phyloP scores from a whole-genome alignment of 2,888 invertebrate genomes.

The Parnassius glacialis region DNA sequence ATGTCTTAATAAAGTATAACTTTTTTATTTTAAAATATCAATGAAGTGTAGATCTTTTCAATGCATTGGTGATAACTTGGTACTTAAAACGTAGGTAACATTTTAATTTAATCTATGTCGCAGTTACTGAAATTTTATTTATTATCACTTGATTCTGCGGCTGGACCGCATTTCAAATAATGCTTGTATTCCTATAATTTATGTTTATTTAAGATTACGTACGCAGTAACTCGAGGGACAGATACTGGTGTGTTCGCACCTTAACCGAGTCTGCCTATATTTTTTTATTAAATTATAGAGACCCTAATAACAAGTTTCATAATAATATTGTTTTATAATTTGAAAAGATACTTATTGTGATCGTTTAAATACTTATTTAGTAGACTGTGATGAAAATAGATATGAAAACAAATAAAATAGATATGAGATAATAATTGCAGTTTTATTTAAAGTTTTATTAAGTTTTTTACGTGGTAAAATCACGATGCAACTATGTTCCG shows the following conservation, averaged over 20 bases:
- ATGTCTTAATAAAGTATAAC: no score
- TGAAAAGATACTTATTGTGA: slow-evolving; percentile 36
- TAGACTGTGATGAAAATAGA: slow-evolving; percentile 48
- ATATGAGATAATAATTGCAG: slow-evolving; percentile 15
- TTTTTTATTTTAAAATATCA: no score
- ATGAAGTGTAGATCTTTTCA: no score
- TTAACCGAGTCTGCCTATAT: slow-evolving; percentile 48
- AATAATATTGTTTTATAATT: slow-evolving; percentile 8
- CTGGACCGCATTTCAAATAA: slow-evolving; percentile 27
- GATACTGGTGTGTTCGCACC: slow-evolving; percentile 40
- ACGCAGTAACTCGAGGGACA: slow-evolving; percentile 39
- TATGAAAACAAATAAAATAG: slow-evolving; percentile 24
- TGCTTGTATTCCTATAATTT: background rate
- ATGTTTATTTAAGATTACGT: no score
- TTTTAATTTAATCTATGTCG: background rate
- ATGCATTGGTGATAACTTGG: background rate
- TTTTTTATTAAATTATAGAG: slow-evolving; percentile 38
- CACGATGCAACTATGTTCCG: no score
- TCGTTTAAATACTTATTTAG: slow-evolving; percentile 37
- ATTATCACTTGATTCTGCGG: slow-evolving; percentile 5
- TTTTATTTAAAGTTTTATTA: slow-evolving; percentile 7
- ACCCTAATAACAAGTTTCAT: slow-evolving; percentile 22
- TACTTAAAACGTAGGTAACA: background rate
- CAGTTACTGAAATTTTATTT: background rate
- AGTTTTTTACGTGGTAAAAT: no score